Evolutionary conservation across 2,797 vertebrate species (phyloP).

Genomic region (Gadopsis marmoratus): DNA sequence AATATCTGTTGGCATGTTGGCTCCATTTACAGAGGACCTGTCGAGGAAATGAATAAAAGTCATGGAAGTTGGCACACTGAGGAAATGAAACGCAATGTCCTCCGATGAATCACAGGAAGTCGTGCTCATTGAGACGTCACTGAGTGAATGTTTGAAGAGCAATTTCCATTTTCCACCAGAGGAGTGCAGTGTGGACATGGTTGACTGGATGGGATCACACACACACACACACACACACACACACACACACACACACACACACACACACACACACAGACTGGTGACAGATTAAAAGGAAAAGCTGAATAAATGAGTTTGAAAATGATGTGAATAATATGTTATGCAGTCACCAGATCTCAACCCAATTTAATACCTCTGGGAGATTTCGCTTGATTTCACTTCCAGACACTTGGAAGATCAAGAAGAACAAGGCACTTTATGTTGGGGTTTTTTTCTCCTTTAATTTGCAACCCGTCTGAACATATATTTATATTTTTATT

Average conservation of each 20-base stretch:
- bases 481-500: too few species aligned
- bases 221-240: neutral
- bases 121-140: neutral
- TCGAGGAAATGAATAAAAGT: neutral
- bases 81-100: neutral
- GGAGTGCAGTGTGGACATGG: conserved; percentile 56
- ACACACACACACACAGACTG: neutral
- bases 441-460: neutral
- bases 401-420: neutral
- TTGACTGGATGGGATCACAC: neutral
- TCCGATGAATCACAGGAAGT: neutral
- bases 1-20: neutral
- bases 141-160: neutral
- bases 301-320: neutral
- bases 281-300: neutral
- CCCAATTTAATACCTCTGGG: neutral
- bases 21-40: neutral
- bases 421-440: neutral
- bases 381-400: neutral
- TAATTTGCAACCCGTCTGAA: neutral
- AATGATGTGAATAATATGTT: neutral
- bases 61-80: neutral
- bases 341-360: neutral
- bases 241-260: neutral
- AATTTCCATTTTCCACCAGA: conserved; percentile 40